Evolutionary conservation across 2,113 vertebrate genomes (phyloP).

Genomic region (Pluvianellus socialis): DNA sequence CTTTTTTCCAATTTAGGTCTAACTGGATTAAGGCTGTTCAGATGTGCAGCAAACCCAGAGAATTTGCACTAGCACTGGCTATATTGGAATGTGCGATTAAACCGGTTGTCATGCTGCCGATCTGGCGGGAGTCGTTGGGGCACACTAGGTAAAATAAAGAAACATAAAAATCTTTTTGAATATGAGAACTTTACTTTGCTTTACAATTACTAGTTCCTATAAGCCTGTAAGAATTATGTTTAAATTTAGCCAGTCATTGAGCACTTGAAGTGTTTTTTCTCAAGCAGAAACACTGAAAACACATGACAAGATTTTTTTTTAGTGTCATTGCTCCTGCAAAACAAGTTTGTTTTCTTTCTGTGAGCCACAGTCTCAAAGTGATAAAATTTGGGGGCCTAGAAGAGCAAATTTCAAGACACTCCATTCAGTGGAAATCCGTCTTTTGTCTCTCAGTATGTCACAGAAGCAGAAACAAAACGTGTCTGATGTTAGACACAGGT

Average conservation of each 20-base stretch:
- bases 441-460: not conserved
- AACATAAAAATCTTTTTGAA: not conserved
- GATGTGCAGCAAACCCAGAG: constrained; percentile 98
- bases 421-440: not conserved
- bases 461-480: not conserved
- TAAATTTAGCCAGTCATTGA: not conserved
- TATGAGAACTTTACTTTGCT: not conserved
- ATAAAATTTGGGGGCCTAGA: not conserved
- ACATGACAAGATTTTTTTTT: not conserved
- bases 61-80: constrained; percentile 95
- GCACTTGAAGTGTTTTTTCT: not conserved
- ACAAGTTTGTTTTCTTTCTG: not conserved
- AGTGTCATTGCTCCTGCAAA: not conserved
- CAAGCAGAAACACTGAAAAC: not conserved
- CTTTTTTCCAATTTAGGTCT: constrained; percentile 75
- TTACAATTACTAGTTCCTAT: not conserved
- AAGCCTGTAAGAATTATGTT: not conserved
- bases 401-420: not conserved
- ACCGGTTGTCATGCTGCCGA: constrained; percentile 94
- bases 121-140: constrained; percentile 95
- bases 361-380: not conserved
- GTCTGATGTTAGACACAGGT: not conserved
- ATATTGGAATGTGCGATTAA: constrained; percentile 99
- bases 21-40: constrained; percentile 99
- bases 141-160: constrained; percentile 88